A percentile compares a stretch with the other conserved stretches of the same genome.
These are phyloP conservation scores for Lipotes vexillifer DNA, from an alignment of 2,113 vertebrate genomes.

Conservation along the genomic window DNA sequence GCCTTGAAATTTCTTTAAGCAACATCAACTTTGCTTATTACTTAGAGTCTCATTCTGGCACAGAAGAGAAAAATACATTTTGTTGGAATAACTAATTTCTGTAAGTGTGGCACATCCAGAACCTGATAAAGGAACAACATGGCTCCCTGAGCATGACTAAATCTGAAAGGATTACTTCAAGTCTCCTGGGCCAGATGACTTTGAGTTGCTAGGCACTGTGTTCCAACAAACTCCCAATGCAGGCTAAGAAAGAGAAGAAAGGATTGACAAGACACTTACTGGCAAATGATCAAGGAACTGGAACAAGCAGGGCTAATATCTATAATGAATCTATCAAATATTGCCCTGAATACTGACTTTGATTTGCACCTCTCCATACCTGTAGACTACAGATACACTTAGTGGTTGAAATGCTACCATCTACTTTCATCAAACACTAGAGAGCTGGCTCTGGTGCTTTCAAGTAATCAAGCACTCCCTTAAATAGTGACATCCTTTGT, in stretches of 20 bases:
- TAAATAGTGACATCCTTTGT: background rate
- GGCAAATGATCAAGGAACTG: background rate
- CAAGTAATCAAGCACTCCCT: background rate
- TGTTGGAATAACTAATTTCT: conserved; percentile 45
- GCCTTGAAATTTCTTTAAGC: conserved; percentile 36
- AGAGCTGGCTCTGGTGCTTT: background rate
- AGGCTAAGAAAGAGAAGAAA: background rate
- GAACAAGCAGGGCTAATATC: background rate
- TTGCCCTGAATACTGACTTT: background rate
- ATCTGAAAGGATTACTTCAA: background rate
- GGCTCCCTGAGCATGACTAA: background rate
- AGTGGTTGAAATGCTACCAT: background rate
- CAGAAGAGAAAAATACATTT: conserved; percentile 32
- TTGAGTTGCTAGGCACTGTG: conserved; percentile 38
- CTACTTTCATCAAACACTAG: background rate
- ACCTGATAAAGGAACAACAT: conserved; percentile 14
- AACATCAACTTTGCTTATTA: conserved; percentile 28
- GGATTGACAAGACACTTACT: background rate
- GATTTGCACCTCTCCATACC: background rate
- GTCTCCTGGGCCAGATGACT: background rate
- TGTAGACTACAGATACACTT: background rate
- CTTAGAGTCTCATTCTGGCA: conserved; percentile 4
- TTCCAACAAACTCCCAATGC: background rate
- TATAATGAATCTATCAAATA: background rate
- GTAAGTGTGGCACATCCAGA: background rate